Conservation (phyloP, 2,797 vertebrate species). For the Glossophaga mutica region DNA sequence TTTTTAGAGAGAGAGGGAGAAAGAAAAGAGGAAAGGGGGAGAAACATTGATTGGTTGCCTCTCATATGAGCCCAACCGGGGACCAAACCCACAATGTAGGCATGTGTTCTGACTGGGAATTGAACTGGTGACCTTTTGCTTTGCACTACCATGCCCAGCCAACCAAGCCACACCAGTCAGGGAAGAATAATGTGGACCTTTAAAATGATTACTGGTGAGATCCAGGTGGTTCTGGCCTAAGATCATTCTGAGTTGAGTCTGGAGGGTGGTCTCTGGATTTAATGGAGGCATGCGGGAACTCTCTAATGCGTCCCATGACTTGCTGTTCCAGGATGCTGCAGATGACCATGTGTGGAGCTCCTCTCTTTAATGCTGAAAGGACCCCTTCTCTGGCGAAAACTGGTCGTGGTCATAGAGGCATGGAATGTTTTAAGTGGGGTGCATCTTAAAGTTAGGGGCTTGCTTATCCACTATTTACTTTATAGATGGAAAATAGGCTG, state of each 20-base stretch:
- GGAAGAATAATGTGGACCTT: neutral
- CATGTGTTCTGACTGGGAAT: neutral
- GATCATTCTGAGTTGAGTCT: neutral
- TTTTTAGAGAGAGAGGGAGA: neutral
- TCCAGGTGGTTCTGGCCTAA: neutral
- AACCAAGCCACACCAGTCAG: neutral
- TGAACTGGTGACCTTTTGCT: neutral
- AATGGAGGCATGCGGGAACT: neutral
- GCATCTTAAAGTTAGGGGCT: neutral
- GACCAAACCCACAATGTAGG: neutral
- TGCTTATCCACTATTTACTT: neutral
- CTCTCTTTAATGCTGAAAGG: neutral
- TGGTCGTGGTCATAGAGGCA: neutral
- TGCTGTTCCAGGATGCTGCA: neutral
- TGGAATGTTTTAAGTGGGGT: neutral
- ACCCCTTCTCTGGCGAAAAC: neutral
- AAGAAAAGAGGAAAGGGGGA: neutral
- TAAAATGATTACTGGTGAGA: conserved; percentile 7
- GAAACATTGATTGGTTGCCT: neutral
- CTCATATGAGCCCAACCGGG: neutral
- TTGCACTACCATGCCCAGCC: neutral
- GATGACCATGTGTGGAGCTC: no score
- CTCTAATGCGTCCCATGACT: neutral
- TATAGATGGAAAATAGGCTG: neutral
- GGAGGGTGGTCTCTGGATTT: neutral